phyloP scores from a whole-genome alignment of 2,888 invertebrate species.

The Miltochrista miniata region DNA sequence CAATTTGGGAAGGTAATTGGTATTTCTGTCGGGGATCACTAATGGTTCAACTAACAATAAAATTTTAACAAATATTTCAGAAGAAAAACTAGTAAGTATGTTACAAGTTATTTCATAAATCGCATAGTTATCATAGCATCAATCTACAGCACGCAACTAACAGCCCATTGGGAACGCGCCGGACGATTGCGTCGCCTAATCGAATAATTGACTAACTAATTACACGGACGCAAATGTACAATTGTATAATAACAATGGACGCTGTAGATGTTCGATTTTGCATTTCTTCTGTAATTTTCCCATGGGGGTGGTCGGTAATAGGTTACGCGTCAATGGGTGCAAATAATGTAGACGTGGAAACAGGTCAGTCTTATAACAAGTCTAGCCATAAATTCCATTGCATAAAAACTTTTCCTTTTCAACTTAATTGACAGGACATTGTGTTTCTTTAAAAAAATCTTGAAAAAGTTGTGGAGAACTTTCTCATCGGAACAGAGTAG shows the following conservation, averaged over 20 bases:
- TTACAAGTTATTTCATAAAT: background rate
- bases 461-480: no score
- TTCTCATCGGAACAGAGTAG: no score
- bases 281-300: constrained; percentile 27
- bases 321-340: constrained; percentile 18
- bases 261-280: constrained; percentile 20
- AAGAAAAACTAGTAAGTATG: background rate
- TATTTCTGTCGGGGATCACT: no score
- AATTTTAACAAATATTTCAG: no score
- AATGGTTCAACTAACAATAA: no score
- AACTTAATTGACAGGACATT: no score
- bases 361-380: background rate
- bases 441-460: no score
- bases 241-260: constrained; percentile 28
- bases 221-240: constrained; percentile 28
- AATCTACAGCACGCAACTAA: constrained; percentile 34
- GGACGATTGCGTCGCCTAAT: constrained; percentile 36
- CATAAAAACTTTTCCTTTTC: no score
- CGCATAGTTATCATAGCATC: constrained; percentile 25
- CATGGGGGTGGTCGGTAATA: constrained; percentile 25
- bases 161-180: constrained; percentile 46
- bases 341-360: background rate
- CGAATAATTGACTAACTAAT: constrained; percentile 34
- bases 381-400: background rate
- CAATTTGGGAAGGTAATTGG: no score